These are phyloP conservation scores for Ichneumoninae sp. DNA, from an alignment of 2,888 invertebrate species.

Conservation along the genomic window DNA sequence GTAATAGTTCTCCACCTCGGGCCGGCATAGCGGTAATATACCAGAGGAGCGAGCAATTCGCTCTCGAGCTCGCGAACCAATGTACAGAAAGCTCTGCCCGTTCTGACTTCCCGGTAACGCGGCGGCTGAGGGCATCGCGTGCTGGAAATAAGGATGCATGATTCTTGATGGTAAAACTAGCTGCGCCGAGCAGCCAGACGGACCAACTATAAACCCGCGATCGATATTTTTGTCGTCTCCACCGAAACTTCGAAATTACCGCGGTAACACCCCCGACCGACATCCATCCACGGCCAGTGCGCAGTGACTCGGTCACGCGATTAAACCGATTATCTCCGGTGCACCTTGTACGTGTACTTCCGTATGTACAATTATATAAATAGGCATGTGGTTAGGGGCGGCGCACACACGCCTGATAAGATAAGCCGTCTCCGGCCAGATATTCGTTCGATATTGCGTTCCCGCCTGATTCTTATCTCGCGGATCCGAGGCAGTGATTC, in stretches of 20 bases:
- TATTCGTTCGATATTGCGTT: conserved; percentile 30
- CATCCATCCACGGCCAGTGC: conserved; percentile 37
- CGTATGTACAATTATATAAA: background rate
- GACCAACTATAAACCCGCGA: conserved; percentile 11
- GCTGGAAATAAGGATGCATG: conserved; percentile 63
- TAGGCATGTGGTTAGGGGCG: conserved; percentile 21
- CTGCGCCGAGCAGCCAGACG: background rate
- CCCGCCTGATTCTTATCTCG: conserved; percentile 39
- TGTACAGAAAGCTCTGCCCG: conserved; percentile 25
- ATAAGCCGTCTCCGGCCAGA: conserved; percentile 39
- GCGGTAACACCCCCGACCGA: conserved; percentile 35
- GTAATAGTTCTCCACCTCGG: background rate
- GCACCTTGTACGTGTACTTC: conserved; percentile 46
- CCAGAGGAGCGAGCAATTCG: conserved; percentile 19
- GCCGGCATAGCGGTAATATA: background rate
- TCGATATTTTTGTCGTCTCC: conserved; percentile 62
- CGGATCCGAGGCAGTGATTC: conserved; percentile 24
- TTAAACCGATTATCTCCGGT: conserved; percentile 63
- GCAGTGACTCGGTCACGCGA: conserved; percentile 70
- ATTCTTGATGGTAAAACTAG: conserved; percentile 48
- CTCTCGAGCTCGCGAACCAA: conserved; percentile 19
- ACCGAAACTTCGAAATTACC: conserved; percentile 65
- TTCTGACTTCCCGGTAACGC: conserved; percentile 34
- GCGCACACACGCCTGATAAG: conserved; percentile 40
- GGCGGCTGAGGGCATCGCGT: conserved; percentile 57